These are phyloP conservation scores for Cathartes aura DNA, from an alignment of 2,113 vertebrate genomes.

Conservation along the genomic window DNA sequence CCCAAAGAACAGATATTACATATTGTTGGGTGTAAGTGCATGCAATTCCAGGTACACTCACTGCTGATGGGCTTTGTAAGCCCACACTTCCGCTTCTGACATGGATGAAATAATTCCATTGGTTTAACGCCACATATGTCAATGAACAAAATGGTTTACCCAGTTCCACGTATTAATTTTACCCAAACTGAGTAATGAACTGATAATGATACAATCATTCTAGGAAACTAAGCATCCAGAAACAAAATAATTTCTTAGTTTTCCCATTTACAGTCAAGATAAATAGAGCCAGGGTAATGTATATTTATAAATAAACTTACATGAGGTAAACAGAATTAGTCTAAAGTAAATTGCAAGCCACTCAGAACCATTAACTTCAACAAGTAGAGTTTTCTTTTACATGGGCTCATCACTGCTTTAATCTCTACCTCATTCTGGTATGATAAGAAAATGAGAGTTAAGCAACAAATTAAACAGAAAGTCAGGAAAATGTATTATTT, in stretches of 20 bases:
- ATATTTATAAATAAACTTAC: not conserved
- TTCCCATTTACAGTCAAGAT: not conserved
- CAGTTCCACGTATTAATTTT: not conserved
- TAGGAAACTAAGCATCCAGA: not conserved
- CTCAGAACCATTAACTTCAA: not conserved
- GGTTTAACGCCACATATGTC: not conserved
- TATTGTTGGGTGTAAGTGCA: not conserved
- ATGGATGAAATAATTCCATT: not conserved
- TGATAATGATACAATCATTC: not conserved
- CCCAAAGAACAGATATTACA: not conserved
- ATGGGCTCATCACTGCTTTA: not conserved
- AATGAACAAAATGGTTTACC: not conserved
- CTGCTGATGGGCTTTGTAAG: not conserved
- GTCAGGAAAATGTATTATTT: not conserved
- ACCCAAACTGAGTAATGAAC: not conserved
- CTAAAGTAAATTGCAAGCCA: not conserved
- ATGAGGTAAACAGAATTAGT: not conserved
- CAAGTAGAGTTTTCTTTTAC: not conserved
- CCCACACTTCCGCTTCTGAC: accelerated
- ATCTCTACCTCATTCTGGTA: not conserved
- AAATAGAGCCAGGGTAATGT: not conserved
- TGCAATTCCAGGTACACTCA: not conserved
- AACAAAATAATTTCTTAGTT: not conserved
- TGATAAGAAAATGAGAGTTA: not conserved
- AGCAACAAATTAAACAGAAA: not conserved